Percentiles rank a stretch among this genome's conserved stretches.
Conservation (phyloP, 2,888 invertebrate genomes). For the Drosophila demipolita region DNA sequence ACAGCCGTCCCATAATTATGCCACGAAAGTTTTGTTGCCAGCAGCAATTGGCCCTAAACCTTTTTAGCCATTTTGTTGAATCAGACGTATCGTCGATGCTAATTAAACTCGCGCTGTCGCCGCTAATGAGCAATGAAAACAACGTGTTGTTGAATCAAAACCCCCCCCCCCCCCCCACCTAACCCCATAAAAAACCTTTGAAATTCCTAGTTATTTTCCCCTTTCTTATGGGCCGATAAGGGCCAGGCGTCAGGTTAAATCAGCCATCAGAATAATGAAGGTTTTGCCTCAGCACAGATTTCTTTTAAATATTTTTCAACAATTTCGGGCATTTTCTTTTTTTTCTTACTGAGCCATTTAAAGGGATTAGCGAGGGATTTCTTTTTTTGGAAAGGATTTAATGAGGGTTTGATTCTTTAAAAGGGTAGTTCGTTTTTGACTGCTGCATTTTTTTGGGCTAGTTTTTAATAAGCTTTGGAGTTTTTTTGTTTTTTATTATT, state of each 20-base stretch:
- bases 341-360: slow-evolving; percentile 56
- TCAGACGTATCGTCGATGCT: slow-evolving; percentile 73
- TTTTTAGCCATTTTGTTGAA: slow-evolving; percentile 39
- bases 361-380: slow-evolving; percentile 63
- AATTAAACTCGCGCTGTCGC: slow-evolving; percentile 81
- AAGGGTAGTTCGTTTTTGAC: slow-evolving; percentile 50
- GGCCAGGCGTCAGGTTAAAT: slow-evolving; percentile 81
- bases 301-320: slow-evolving; percentile 71
- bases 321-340: slow-evolving; percentile 49
- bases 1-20: slow-evolving; percentile 40
- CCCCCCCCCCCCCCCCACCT: neutral
- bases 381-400: slow-evolving; percentile 54
- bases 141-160: slow-evolving; percentile 78
- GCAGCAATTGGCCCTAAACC: slow-evolving; percentile 68
- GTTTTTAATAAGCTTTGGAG: slow-evolving; percentile 50
- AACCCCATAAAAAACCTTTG: neutral
- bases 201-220: neutral
- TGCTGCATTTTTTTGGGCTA: slow-evolving; percentile 29
- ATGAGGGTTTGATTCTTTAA: slow-evolving; percentile 16
- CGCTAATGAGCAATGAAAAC: slow-evolving; percentile 84
- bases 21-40: slow-evolving; percentile 52
- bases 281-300: slow-evolving; percentile 68
- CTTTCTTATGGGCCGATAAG: slow-evolving; percentile 67
- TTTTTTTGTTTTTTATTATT: slow-evolving; percentile 5
- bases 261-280: slow-evolving; percentile 82